Conservation (phyloP, 2,113 vertebrate species). For the Cyanoderma ruficeps region DNA sequence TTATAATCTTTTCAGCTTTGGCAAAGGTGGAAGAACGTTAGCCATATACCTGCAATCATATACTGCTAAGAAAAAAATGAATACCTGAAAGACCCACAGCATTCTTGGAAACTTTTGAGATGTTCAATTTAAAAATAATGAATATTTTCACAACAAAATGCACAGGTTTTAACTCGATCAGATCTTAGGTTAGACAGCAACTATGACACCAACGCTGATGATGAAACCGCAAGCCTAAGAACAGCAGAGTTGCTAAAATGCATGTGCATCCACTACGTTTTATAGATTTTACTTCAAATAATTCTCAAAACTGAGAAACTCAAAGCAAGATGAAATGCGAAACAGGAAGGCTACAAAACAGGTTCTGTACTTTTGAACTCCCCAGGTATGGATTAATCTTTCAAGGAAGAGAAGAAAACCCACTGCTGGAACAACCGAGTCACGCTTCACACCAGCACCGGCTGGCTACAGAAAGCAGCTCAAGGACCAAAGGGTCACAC, state of each 20-base stretch:
- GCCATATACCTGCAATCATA: neutral
- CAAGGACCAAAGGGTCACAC: neutral
- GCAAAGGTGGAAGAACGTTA: neutral
- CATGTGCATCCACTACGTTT: neutral
- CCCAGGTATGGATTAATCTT: fast-evolving
- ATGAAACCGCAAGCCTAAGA: neutral
- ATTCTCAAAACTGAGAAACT: neutral
- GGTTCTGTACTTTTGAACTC: neutral
- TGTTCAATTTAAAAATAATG: neutral
- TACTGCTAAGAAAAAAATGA: neutral
- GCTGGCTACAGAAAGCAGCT: neutral
- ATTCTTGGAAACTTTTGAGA: neutral
- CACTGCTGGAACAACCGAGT: fast-evolving
- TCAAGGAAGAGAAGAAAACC: neutral
- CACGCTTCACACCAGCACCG: fast-evolving
- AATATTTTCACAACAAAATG: neutral
- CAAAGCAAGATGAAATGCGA: neutral
- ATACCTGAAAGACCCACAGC: fast-evolving
- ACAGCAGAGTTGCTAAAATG: neutral
- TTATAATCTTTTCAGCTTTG: neutral
- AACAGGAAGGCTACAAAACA: fast-evolving
- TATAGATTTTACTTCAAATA: neutral
- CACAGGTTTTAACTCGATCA: neutral
- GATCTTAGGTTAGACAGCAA: neutral
- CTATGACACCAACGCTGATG: neutral